Percentiles rank a stretch among this genome's conserved stretches.
These are phyloP conservation scores for Plectropomus leopardus DNA, from an alignment of 2,113 vertebrate genomes.

Conservation along the genomic window DNA sequence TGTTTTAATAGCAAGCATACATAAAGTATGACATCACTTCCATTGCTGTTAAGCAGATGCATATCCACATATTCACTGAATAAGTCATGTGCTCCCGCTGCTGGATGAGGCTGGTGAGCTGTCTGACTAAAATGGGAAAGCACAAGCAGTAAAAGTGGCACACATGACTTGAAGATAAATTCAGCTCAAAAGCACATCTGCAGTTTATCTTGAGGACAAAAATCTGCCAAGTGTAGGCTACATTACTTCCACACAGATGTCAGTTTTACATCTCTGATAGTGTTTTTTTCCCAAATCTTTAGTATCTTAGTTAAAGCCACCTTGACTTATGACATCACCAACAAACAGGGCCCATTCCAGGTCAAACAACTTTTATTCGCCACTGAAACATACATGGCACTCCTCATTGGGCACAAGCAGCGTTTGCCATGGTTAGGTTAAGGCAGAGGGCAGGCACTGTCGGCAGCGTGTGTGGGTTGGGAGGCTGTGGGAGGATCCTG, in stretches of 20 bases:
- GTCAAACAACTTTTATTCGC: constrained; percentile 78
- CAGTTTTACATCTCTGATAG: constrained; percentile 29
- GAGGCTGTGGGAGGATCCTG: constrained; percentile 38
- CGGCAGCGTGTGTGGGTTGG: constrained; percentile 14
- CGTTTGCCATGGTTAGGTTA: constrained; percentile 56
- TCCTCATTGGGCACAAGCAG: constrained; percentile 68
- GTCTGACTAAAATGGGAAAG: constrained; percentile 48
- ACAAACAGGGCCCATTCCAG: constrained; percentile 43
- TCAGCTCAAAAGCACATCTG: constrained; percentile 29
- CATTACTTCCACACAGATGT: constrained; percentile 23
- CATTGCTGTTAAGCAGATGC: constrained; percentile 56
- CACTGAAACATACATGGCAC: constrained; percentile 75
- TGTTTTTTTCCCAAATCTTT: constrained; percentile 16
- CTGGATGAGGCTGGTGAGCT: constrained; percentile 36
- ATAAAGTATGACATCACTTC: constrained; percentile 60
- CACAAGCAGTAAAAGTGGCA: constrained; percentile 38
- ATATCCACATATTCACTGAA: constrained; percentile 41
- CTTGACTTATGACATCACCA: constrained; percentile 52
- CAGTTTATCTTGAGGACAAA: constrained; percentile 16
- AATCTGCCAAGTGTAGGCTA: constrained; percentile 25
- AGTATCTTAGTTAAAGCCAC: constrained; percentile 14
- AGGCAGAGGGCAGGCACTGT: constrained; percentile 47
- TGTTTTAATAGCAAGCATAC: constrained; percentile 67
- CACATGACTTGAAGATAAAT: constrained; percentile 15
- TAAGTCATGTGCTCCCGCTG: constrained; percentile 35